Conservation (phyloP, 2,888 invertebrate species). For the Mesodorylaimus sp. region DNA sequence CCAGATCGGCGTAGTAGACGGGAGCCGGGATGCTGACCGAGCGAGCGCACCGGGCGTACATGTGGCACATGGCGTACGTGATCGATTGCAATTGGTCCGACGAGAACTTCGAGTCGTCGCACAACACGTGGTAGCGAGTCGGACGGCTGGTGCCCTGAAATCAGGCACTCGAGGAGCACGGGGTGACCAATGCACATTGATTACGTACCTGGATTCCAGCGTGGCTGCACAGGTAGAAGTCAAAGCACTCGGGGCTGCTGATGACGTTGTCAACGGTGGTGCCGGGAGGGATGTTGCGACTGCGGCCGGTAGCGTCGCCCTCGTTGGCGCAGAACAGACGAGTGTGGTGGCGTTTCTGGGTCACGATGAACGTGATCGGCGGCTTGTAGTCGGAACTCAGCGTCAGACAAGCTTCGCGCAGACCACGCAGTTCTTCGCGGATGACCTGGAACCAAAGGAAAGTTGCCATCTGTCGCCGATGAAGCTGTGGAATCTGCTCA, state of each 20-base stretch:
- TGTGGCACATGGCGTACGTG: slow-evolving; percentile 21
- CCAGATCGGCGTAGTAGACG: slow-evolving; percentile 18
- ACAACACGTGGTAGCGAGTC: slow-evolving; percentile 22
- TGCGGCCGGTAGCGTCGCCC: slow-evolving; percentile 5
- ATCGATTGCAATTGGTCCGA: slow-evolving; percentile 24
- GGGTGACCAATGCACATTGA: not conserved
- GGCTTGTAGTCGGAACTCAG: slow-evolving; percentile 23
- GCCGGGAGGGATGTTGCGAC: slow-evolving; percentile 8
- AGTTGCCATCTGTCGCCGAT: not conserved
- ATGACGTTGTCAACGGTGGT: slow-evolving; percentile 20
- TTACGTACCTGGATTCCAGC: slow-evolving; percentile 15
- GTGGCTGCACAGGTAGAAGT: slow-evolving; percentile 25
- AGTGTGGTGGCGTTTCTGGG: slow-evolving; percentile 15
- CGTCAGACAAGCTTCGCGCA: slow-evolving; percentile 22
- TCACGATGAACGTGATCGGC: slow-evolving; percentile 19
- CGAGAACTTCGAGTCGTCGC: slow-evolving; percentile 22
- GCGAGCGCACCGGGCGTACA: slow-evolving; percentile 22
- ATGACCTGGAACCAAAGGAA: slow-evolving; percentile 13
- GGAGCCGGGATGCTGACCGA: slow-evolving; percentile 11
- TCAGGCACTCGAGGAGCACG: not conserved
- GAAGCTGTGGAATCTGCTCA: slow-evolving; percentile 8
- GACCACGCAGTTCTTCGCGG: slow-evolving; percentile 23
- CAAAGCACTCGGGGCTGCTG: slow-evolving; percentile 21
- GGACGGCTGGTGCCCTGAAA: slow-evolving; percentile 26
- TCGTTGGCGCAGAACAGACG: slow-evolving; percentile 11